Conservation (phyloP, 2,113 vertebrate species). For the Neoarius graeffei region DNA sequence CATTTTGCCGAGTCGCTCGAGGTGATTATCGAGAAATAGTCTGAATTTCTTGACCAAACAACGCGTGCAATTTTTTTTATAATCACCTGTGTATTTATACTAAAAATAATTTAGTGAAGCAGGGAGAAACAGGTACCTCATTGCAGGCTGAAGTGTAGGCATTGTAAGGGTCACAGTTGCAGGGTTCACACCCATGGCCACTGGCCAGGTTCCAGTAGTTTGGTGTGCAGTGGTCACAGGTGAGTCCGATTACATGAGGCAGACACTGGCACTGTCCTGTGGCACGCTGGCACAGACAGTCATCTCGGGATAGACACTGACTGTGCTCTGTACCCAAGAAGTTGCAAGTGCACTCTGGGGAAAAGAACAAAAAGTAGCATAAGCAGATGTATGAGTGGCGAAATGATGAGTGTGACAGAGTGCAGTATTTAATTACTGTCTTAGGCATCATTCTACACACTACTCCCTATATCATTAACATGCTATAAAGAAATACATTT, state of each 20-base stretch:
- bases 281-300: constrained; percentile 82
- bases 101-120: neutral
- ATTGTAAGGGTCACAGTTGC: constrained; percentile 83
- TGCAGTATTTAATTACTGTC: neutral
- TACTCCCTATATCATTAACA: neutral
- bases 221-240: constrained; percentile 87
- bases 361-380: neutral
- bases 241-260: constrained; percentile 83
- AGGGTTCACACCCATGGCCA: constrained; percentile 82
- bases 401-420: neutral
- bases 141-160: constrained; percentile 84
- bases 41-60: too few species aligned
- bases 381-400: neutral
- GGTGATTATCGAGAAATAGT: too few species aligned
- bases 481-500: neutral
- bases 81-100: too few species aligned
- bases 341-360: constrained; percentile 89
- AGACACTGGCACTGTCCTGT: constrained; percentile 91
- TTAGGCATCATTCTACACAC: neutral
- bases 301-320: constrained; percentile 80
- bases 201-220: constrained; percentile 92
- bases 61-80: too few species aligned
- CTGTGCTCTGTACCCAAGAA: constrained; percentile 80
- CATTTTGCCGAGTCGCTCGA: too few species aligned
- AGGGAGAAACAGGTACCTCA: constrained; percentile 74